Conservation (phyloP, 2,113 vertebrate genomes). For the Sorex araneus region DNA sequence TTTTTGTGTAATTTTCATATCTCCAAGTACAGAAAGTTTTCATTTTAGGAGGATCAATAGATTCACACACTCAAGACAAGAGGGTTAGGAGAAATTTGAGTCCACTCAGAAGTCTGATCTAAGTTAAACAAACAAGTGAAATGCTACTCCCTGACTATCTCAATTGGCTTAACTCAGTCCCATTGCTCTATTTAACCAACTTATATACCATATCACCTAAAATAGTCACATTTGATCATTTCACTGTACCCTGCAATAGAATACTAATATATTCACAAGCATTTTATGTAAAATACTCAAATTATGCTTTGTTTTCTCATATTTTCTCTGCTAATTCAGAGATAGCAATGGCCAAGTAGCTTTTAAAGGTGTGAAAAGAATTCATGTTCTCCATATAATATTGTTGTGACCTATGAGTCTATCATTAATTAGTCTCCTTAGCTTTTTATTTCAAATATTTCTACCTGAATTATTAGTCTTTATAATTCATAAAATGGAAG, state of each 20-base stretch:
- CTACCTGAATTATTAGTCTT: background rate
- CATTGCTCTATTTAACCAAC: constrained; percentile 11
- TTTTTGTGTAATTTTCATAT: background rate
- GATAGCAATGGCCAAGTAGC: background rate
- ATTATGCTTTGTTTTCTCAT: background rate
- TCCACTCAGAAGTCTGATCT: background rate
- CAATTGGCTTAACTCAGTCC: background rate
- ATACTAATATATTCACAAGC: background rate
- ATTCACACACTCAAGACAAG: background rate
- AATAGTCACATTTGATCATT: background rate
- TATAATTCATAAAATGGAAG: background rate
- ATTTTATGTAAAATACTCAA: constrained; percentile 9
- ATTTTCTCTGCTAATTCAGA: background rate
- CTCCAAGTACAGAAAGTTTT: background rate
- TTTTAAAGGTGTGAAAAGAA: background rate
- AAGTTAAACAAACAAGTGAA: background rate
- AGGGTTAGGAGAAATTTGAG: background rate
- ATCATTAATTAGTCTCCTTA: background rate
- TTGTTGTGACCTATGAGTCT: background rate
- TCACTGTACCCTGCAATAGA: background rate
- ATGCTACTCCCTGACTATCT: background rate
- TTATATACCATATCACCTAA: background rate
- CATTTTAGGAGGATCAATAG: background rate
- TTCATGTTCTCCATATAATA: background rate
- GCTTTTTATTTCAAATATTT: background rate